phyloP scores from a whole-genome alignment of 1,140 invertebrate species.

The Diuraphis noxia region DNA sequence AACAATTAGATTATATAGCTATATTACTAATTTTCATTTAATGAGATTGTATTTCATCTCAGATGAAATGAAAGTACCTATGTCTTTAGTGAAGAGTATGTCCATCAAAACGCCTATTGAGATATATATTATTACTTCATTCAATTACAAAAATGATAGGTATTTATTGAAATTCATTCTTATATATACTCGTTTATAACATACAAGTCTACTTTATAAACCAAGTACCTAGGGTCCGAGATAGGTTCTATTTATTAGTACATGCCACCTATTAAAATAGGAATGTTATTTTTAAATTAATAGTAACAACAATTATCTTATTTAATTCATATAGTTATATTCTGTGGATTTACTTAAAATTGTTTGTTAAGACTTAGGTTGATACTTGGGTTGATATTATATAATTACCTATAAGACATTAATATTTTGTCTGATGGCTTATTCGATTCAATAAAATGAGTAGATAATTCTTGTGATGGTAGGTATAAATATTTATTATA shows the following conservation, averaged over 20 bases:
- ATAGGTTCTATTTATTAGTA: no score
- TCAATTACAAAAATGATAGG: not conserved
- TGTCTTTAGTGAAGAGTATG: not conserved
- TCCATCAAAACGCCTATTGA: no score
- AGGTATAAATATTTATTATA: no score
- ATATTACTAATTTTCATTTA: not conserved
- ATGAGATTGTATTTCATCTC: not conserved
- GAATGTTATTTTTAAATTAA: not conserved
- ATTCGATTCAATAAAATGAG: not conserved
- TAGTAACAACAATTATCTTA: no score
- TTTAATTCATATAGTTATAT: not conserved
- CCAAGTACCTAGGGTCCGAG: no score
- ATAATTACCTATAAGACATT: no score
- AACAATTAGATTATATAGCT: not conserved
- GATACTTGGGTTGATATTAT: no score
- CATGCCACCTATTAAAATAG: not conserved
- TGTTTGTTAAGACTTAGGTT: not conserved
- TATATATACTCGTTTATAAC: not conserved
- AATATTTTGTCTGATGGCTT: no score
- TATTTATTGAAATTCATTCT: not conserved
- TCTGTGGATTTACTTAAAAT: not conserved
- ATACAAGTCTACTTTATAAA: no score
- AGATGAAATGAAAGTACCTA: no score
- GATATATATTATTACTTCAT: not conserved
- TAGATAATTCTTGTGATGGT: not conserved